Conservation (phyloP, 2,797 vertebrate species). For the Masticophis lateralis region DNA sequence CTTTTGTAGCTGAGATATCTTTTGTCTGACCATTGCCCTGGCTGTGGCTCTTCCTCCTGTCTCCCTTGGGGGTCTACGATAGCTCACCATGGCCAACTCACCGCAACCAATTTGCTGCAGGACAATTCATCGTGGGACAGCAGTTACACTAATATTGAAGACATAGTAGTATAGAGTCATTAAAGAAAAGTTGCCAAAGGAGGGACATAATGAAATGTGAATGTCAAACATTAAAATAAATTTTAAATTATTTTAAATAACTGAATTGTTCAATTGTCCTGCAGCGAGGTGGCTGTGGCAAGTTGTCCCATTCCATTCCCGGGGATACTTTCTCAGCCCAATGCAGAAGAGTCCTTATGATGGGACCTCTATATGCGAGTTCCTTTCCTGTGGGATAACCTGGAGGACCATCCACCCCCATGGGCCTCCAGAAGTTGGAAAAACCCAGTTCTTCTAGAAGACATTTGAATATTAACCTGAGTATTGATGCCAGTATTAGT, state of each 20-base stretch:
- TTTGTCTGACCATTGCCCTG: not conserved
- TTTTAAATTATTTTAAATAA: not conserved
- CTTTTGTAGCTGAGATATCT: not conserved
- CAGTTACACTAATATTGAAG: not conserved
- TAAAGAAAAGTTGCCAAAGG: not conserved
- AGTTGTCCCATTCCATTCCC: not conserved
- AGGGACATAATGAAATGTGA: not conserved
- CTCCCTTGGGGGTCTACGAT: not conserved
- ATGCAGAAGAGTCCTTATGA: not conserved
- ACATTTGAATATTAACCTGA: not conserved
- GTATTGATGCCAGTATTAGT: not conserved
- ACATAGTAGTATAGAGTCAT: not conserved
- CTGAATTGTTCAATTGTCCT: not conserved
- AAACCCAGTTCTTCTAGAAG: not conserved
- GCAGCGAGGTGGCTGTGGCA: not conserved
- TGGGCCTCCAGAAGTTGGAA: not conserved
- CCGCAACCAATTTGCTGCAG: not conserved
- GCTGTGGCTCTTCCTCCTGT: not conserved
- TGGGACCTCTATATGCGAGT: not conserved
- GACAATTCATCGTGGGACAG: not conserved
- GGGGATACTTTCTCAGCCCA: not conserved
- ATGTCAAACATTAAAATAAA: not conserved
- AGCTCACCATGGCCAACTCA: not conserved
- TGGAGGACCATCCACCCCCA: not conserved
- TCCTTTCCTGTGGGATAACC: not conserved